A percentile compares a stretch with the other conserved stretches of the same genome.
Evolutionary conservation across 2,113 vertebrate genomes (phyloP).

Genomic region (Cacatua alba): DNA sequence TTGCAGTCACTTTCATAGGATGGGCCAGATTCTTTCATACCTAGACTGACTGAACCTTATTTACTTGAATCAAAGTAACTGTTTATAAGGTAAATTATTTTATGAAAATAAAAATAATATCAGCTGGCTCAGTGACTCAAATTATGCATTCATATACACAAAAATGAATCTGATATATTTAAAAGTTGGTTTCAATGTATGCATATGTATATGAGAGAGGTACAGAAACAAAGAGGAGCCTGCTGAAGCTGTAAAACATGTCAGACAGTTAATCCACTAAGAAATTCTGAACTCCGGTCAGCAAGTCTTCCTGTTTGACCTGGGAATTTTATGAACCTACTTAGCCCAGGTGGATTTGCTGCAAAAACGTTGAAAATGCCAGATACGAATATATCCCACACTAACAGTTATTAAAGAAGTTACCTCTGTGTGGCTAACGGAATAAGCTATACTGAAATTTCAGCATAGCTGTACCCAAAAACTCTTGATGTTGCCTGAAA

Average conservation of each 20-base stretch:
- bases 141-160: not conserved
- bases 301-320: not conserved
- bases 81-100: not conserved
- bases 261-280: not conserved
- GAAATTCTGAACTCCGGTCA: conserved; percentile 22
- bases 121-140: not conserved
- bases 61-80: not conserved
- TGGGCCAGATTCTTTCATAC: not conserved
- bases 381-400: conserved; percentile 27
- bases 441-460: not conserved
- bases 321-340: conserved; percentile 11
- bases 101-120: not conserved
- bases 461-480: not conserved
- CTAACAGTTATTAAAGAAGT: conserved; percentile 1
- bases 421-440: not conserved
- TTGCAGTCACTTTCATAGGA: not conserved
- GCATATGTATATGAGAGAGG: not conserved
- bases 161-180: not conserved
- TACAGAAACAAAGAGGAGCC: not conserved
- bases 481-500: not conserved
- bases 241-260: not conserved
- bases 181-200: not conserved
- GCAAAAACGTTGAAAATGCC: not conserved
- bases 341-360: not conserved
- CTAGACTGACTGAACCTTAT: not conserved